Base-by-base conservation (phyloP, 2,888 invertebrate genomes). In the Odontomyia ornata region DNA sequence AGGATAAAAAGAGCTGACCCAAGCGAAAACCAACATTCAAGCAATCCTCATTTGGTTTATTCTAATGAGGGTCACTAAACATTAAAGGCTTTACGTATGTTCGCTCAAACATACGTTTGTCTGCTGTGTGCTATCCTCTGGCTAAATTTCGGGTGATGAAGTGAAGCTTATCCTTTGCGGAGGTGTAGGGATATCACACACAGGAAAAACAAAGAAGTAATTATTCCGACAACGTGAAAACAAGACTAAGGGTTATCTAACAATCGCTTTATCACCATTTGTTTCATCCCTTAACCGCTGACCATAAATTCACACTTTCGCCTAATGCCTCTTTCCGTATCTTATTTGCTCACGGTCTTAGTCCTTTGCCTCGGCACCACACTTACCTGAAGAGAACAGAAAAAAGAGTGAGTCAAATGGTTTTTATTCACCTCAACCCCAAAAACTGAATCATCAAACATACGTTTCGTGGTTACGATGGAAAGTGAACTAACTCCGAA, bases 211-310 rank as follows among this genome's bases (percentile, higher is more conserved):
- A 79, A 79, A 79, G 79, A 77, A 73, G 79, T 79, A 79, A 79
- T 79, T 79, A 79, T 76, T 77, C 69, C 43, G n/a, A 23, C 23
- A 64, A 77, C 57, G 69, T 46, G 69, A 62, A 79, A 77, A 79
- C 77, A 79, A 71, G 67, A 75, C 76, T 64, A 57, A 69, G 76
- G 77, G 77, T 76, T 76, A 79, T 79, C 77, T 77, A 76, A 76
- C 77, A 79, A 79, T 76, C 77, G 76, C 79, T 79, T 79, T 79
- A 79, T 79, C 77, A 79, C 79, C 79, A 79, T 79, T 79, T 79
- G 76, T 79, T 79, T 79, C 71, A 79, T 79, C 77, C 79, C 76
- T 79, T 75, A 77, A 76, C 79, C 79, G 76, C 73, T 67, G 72
- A 77, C 76, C 77, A 79, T 79, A 79, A 79, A 79, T 79, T 79